Percentiles rank a stretch among this genome's conserved stretches.
These are phyloP conservation scores for Rhizoglyphus robini DNA, from an alignment of 1,140 invertebrate genomes.

Conservation along the genomic window DNA sequence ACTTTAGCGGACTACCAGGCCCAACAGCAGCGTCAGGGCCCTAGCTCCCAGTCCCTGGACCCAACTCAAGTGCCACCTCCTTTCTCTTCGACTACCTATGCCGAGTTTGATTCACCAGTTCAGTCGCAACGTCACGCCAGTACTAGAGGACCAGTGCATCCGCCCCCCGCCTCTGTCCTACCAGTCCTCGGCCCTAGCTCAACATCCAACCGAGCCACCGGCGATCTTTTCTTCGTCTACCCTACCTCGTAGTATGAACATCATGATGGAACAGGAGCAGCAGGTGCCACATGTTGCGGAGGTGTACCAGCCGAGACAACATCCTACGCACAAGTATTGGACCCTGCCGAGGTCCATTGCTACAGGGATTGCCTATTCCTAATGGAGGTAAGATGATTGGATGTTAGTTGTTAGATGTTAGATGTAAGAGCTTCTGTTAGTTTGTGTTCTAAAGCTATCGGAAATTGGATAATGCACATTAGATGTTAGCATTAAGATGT, in stretches of 20 bases:
- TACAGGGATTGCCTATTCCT: background rate
- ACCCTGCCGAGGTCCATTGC: constrained; percentile 17
- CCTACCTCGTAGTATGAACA: background rate
- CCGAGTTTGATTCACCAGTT: background rate
- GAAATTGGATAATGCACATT: no score
- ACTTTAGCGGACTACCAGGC: background rate
- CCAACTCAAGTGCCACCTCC: background rate
- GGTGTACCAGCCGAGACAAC: background rate
- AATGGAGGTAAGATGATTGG: background rate
- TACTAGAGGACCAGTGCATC: background rate
- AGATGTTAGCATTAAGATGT: no score
- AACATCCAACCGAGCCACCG: background rate
- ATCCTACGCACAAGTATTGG: constrained; percentile 19
- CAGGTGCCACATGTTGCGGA: constrained; percentile 13
- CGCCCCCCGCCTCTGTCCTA: background rate
- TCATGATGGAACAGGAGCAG: background rate
- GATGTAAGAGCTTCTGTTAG: no score
- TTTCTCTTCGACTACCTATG: background rate
- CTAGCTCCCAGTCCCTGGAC: background rate
- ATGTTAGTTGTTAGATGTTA: no score
- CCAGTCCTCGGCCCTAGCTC: background rate
- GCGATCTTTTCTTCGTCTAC: background rate
- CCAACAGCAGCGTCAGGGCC: background rate
- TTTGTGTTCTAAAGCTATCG: no score
- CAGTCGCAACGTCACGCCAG: background rate